phyloP scores from a whole-genome alignment of 2,888 invertebrate species.

The Clusia tigrina region DNA sequence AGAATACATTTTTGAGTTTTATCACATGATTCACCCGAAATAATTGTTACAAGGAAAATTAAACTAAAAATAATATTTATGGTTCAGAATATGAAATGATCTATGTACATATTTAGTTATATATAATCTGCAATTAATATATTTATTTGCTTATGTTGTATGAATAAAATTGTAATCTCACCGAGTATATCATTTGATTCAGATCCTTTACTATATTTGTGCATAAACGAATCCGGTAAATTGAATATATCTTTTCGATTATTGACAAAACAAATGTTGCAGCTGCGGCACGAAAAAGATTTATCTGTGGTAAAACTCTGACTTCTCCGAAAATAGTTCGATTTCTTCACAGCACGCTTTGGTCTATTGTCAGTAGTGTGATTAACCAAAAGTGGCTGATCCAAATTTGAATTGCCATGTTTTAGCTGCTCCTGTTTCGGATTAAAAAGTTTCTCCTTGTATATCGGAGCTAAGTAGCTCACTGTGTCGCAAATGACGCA shows the following conservation, averaged over 20 bases:
- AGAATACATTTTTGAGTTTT: too few species aligned
- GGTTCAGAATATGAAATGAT: too few species aligned
- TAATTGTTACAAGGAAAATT: too few species aligned
- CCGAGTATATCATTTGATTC: neutral
- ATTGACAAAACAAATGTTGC: conserved; percentile 64
- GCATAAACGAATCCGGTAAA: conserved; percentile 51
- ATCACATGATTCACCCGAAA: too few species aligned
- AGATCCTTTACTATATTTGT: conserved; percentile 34
- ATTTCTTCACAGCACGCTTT: conserved; percentile 43
- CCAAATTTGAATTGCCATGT: conserved; percentile 19
- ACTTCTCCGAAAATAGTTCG: conserved; percentile 54
- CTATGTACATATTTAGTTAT: too few species aligned
- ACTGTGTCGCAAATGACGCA: conserved; percentile 64
- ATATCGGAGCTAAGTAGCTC: conserved; percentile 64
- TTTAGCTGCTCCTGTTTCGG: conserved; percentile 37
- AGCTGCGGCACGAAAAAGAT: conserved; percentile 59
- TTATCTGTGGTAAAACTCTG: conserved; percentile 64
- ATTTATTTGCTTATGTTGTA: too few species aligned
- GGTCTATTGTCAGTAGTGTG: conserved; percentile 42
- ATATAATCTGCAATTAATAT: too few species aligned
- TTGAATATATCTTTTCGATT: conserved; percentile 63
- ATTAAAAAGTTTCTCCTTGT: conserved; percentile 59
- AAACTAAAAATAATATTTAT: too few species aligned
- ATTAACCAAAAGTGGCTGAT: neutral
- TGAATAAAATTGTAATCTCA: too few species aligned